Percentiles rank a stretch among this genome's conserved stretches.
Conservation (phyloP, 2,888 invertebrate species). For the Camponotus fellah region DNA sequence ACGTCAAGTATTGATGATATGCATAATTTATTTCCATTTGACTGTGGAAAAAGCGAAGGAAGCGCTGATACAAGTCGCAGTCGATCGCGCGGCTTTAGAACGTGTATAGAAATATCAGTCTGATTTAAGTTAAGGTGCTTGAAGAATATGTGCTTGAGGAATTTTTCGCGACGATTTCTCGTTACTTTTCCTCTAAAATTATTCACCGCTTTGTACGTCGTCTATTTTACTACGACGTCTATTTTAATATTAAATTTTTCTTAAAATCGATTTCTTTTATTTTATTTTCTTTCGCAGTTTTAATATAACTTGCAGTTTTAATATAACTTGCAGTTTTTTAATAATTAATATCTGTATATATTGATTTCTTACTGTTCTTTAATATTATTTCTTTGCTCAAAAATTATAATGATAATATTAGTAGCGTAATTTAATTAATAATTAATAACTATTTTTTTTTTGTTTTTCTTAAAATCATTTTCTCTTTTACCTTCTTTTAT, state of each 20-base stretch:
- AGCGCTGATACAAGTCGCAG: background rate
- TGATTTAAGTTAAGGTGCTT: background rate
- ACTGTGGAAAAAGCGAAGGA: background rate
- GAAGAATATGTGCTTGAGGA: background rate
- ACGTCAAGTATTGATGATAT: conserved; percentile 3
- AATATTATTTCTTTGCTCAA: too few relatives aligned
- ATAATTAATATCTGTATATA: background rate
- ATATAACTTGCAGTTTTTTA: background rate
- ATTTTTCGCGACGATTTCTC: background rate
- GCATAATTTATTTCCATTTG: background rate
- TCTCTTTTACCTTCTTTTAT: background rate
- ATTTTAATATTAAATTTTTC: background rate
- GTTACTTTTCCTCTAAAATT: background rate
- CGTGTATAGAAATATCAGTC: background rate
- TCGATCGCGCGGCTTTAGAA: background rate
- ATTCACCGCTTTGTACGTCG: background rate
- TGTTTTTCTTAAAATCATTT: background rate
- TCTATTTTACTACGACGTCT: background rate
- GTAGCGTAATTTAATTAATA: too few relatives aligned
- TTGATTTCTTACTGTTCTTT: too few relatives aligned
- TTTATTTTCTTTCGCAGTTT: background rate
- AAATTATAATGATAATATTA: too few relatives aligned
- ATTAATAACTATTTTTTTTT: too few relatives aligned
- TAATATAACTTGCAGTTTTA: background rate
- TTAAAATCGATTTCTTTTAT: background rate